Base-by-base conservation (phyloP, 2,888 invertebrate genomes). In the Idaea dimidiata region DNA sequence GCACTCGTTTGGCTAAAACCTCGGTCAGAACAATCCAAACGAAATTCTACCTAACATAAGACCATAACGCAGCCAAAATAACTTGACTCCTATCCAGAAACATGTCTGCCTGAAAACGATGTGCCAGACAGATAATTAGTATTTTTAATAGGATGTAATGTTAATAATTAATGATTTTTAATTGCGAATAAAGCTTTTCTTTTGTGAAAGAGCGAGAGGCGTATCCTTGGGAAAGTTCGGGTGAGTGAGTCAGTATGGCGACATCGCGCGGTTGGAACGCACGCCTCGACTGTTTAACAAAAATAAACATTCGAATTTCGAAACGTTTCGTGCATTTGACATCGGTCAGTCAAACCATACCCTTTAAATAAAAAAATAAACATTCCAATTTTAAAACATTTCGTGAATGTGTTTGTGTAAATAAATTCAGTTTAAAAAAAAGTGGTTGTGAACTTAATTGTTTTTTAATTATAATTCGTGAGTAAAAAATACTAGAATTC, bases 111-210 rank as follows among this genome's bases (percentile, higher is more conserved):
- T 18, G 18, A 56, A 56, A 56, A 17, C 14, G 56, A 56, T 14
- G 18, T 17, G 18, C 18, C 18, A 56, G 17, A 56, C 56, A 17
- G 56, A 56, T 56, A 62, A 64, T 62, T 61, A 14, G 58, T 56
- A 60, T 60, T 33, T 54, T 32, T 57, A 58, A 61, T 62, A 56
- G 5, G 57, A 58, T 71, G 66, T 75, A 75, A 78, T 75, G 72
- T 64, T 78, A 76, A 79, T 79, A 81, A 76, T 74, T 76, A 81
- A 81, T 75, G 79, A 80, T 78, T 81, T 80, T 76, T 79, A 79
- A 81, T 81, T 81, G 78, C 73, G 76, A 82, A 79, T 80, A 79
- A 68, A 72, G 64, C 71, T 71, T 77, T 67, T 72, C 74, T 72
- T 64, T 66, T 54, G 71, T 53, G 57, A 33, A 73, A 79, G 61